These are phyloP conservation scores for Pyrocephalus nanus DNA, from an alignment of 2,797 vertebrate genomes.

Conservation along the genomic window DNA sequence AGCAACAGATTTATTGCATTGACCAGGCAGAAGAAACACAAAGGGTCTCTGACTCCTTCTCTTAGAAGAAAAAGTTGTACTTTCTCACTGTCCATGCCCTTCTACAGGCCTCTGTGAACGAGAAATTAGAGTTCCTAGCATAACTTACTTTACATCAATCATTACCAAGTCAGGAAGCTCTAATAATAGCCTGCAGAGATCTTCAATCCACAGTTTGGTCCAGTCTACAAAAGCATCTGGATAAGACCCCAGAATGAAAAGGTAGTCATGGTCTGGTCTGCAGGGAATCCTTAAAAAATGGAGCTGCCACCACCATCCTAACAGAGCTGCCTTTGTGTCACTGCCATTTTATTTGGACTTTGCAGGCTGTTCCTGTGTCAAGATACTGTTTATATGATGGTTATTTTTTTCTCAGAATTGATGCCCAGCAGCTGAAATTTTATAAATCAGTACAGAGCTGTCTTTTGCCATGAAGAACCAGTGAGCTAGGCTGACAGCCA, in stretches of 20 bases:
- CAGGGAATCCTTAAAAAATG: not conserved
- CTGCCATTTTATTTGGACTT: not conserved
- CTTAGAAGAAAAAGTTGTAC: not conserved
- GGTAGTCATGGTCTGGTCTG: not conserved
- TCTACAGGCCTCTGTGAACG: not conserved
- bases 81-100: not conserved
- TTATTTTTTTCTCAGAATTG: not conserved
- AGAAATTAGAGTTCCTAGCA: not conserved
- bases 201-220: not conserved
- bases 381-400: not conserved
- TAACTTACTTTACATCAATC: not conserved
- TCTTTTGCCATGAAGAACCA: not conserved
- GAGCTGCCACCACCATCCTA: not conserved
- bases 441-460: not conserved
- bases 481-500: not conserved
- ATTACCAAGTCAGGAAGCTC: not conserved
- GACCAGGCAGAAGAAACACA: not conserved
- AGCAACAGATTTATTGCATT: not conserved
- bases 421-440: not conserved
- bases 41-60: not conserved
- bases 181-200: not conserved
- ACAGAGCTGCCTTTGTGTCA: not conserved
- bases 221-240: not conserved
- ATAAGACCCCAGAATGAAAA: not conserved
- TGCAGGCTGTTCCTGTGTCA: not conserved